These are phyloP conservation scores for Cottoperca gobio DNA, from an alignment of 2,797 vertebrate species.

Conservation along the genomic window DNA sequence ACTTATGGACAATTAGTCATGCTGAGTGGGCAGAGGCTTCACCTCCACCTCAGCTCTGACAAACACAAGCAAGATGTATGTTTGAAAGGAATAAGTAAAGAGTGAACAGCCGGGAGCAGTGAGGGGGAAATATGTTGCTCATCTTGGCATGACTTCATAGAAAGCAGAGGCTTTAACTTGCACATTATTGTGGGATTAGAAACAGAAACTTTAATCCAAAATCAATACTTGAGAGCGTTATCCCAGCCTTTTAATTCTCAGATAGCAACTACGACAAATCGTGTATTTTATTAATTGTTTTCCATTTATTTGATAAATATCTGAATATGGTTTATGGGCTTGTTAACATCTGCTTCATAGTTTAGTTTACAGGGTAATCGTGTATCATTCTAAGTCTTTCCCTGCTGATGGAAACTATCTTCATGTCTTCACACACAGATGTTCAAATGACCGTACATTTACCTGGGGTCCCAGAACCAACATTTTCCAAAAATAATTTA, in stretches of 20 bases:
- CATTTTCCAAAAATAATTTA: too few relatives aligned
- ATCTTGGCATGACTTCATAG: slow-evolving; percentile 12
- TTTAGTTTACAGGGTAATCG: slow-evolving; percentile 37
- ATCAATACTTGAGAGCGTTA: slow-evolving; percentile 48
- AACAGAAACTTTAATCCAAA: slow-evolving; percentile 49
- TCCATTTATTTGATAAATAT: slow-evolving; percentile 10
- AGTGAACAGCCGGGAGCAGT: not conserved
- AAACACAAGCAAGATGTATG: slow-evolving; percentile 55
- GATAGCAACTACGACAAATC: slow-evolving; percentile 18
- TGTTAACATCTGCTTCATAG: slow-evolving; percentile 14
- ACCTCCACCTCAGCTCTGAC: slow-evolving; percentile 67
- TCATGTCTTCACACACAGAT: too few relatives aligned
- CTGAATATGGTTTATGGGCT: slow-evolving; percentile 3
- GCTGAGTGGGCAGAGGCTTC: slow-evolving; percentile 76
- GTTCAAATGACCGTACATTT: too few relatives aligned
- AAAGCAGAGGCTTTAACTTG: slow-evolving; percentile 34
- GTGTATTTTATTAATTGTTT: slow-evolving; percentile 27
- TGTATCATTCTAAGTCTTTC: too few relatives aligned
- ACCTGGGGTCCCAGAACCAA: too few relatives aligned
- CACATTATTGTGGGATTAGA: slow-evolving; percentile 40
- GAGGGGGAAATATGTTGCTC: slow-evolving; percentile 8
- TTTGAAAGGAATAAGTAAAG: slow-evolving; percentile 44
- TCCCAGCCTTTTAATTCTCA: slow-evolving; percentile 33
- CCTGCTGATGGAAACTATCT: too few relatives aligned
- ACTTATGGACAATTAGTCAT: slow-evolving; percentile 81